These are phyloP conservation scores for Dastarcus helophoroides DNA, from an alignment of 2,888 invertebrate species.

Conservation along the genomic window DNA sequence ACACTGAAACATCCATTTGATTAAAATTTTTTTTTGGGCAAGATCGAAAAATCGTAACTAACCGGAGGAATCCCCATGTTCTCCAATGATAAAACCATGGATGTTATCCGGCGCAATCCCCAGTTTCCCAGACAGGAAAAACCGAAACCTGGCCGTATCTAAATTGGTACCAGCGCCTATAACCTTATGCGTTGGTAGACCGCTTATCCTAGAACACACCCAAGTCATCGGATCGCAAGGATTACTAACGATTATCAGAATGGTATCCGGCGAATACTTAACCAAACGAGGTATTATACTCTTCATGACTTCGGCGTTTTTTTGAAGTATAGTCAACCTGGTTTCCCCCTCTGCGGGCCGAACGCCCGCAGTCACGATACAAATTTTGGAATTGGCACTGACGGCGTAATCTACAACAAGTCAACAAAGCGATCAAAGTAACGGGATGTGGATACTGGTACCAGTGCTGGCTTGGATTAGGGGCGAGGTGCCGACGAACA, in stretches of 20 bases:
- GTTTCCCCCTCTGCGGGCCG: conserved; percentile 83
- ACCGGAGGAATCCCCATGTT: conserved; percentile 67
- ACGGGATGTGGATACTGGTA: too few species aligned
- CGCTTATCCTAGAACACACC: conserved; percentile 90
- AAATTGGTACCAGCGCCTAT: conserved; percentile 90
- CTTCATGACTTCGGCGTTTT: conserved; percentile 83
- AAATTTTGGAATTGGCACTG: conserved; percentile 69
- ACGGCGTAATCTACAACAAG: conserved; percentile 26
- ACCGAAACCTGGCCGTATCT: conserved; percentile 84
- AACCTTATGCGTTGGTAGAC: conserved; percentile 72
- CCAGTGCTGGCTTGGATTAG: too few species aligned
- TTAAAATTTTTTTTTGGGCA: too few species aligned
- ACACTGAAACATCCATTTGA: too few species aligned
- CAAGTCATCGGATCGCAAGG: conserved; percentile 89
- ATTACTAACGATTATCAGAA: conserved; percentile 80
- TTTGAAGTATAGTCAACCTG: conserved; percentile 76
- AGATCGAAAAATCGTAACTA: too few species aligned
- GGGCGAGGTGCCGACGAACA: too few species aligned
- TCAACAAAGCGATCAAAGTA: too few species aligned
- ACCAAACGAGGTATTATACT: conserved; percentile 71
- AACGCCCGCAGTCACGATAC: conserved; percentile 85
- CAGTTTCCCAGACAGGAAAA: conserved; percentile 71
- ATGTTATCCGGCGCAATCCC: conserved; percentile 73
- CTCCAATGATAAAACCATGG: conserved; percentile 90
- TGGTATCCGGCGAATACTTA: conserved; percentile 74